Evolutionary conservation across 1,140 invertebrate genomes (phyloP), one percentile per base, ranked within the genome.

Genomic region (Tribolium castaneum): DNA sequence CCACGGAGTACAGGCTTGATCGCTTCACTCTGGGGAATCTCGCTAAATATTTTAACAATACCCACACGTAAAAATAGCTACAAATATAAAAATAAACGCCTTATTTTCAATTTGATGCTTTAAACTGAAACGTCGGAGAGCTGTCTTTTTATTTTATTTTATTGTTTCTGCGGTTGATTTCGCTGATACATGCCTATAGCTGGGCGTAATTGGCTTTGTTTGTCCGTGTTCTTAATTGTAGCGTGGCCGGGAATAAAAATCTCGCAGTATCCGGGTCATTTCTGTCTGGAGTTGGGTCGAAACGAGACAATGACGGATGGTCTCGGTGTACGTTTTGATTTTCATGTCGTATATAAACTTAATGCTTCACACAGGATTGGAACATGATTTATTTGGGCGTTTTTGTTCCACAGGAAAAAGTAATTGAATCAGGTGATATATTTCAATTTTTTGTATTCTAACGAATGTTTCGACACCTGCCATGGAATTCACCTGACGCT

Each of bases 11-110:
- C 16, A 35, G 25, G 22, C 50, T 34, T 51, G 16, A 73, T 52
- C 45, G 71, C 19, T 51, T 10, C 19, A 22, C 71, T 34, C 71
- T 22, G 12, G 71, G 71, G 25, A 73, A 54, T 59, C 49, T 73
- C 19, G 3, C 50, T 73, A 73, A 73, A 73, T 73, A 73, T 73
- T 71, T 73, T 54, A 73, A 73, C 71, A 73, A 52, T 30, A 49
- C 49, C 13, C 19, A 73, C 22, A 16, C 12, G 30, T 54, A 51
- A 73, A 73, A 73, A 52, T 73, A 73, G 22, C 45, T 35, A 30
- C 45, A 54, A 34, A 35, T 66, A n/a, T 66, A 66, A 35, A 66
- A 66, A 66, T 35, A 66, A 66, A 66, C n/a, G 6, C 19, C 16
- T 59, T 59, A 59, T 22, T 22, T 59, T 54, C 51, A 54, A 54